These are phyloP conservation scores for Chunga burmeisteri DNA, from an alignment of 2,113 vertebrate genomes.

Conservation along the genomic window DNA sequence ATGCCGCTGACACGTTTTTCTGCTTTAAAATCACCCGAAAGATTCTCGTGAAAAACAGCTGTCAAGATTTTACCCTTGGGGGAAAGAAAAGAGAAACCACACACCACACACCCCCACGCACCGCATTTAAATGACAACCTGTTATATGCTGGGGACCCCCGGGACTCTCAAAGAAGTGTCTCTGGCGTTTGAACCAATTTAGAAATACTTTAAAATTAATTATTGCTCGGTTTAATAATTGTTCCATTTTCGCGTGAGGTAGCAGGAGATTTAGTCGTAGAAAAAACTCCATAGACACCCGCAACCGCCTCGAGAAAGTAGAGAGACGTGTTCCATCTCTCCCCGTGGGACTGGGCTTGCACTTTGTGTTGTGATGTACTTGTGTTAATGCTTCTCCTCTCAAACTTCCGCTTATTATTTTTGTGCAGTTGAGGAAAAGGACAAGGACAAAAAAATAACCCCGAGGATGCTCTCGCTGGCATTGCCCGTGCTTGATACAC, in stretches of 20 bases:
- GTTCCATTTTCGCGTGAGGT: neutral
- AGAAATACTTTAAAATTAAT: neutral
- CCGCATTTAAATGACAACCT: conserved; percentile 9
- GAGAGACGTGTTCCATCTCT: neutral
- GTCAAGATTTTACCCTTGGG: neutral
- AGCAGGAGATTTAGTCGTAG: neutral
- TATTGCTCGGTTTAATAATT: neutral
- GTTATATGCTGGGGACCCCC: neutral
- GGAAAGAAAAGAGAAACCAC: neutral
- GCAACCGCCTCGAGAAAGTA: neutral
- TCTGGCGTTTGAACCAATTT: neutral
- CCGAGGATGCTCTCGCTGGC: neutral
- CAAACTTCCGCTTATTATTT: neutral
- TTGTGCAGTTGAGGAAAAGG: neutral
- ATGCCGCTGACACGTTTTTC: neutral
- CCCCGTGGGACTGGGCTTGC: neutral
- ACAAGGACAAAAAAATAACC: neutral
- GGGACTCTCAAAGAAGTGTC: neutral
- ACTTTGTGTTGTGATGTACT: neutral
- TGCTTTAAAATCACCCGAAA: neutral
- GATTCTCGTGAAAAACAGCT: neutral
- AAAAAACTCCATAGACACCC: neutral
- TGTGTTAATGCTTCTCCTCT: neutral
- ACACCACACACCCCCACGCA: neutral
- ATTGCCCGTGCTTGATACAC: rapidly evolving